These are phyloP conservation scores for Zonotrichia leucophrys DNA, from an alignment of 2,113 vertebrate genomes.

Conservation along the genomic window DNA sequence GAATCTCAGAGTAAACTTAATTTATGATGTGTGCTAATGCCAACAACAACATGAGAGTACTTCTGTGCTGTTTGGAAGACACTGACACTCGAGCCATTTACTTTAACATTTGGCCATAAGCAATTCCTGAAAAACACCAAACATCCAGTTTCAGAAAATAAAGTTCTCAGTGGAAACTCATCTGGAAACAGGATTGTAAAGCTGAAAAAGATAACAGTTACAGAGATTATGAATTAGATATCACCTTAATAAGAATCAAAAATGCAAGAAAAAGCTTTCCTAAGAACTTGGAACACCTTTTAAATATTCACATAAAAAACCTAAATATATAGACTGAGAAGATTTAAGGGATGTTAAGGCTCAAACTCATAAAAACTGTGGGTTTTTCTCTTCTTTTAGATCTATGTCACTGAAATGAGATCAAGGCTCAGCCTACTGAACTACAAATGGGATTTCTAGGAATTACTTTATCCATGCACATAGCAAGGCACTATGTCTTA, in stretches of 20 bases:
- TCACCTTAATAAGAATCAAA: neutral
- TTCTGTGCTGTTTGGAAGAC: neutral
- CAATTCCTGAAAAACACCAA: neutral
- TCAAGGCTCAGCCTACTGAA: neutral
- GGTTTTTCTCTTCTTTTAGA: neutral
- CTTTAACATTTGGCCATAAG: neutral
- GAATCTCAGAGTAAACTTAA: neutral
- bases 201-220: neutral
- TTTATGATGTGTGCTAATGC: neutral
- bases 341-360: neutral
- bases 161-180: neutral
- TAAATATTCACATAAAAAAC: neutral
- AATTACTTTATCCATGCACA: rapidly evolving
- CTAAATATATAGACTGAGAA: neutral
- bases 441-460: neutral
- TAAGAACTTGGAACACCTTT: neutral
- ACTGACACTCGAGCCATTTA: neutral
- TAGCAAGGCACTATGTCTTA: neutral
- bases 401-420: neutral
- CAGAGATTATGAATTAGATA: neutral
- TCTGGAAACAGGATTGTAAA: rapidly evolving
- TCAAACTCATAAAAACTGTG: neutral
- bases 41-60: neutral
- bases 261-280: neutral
- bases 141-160: neutral